Base-by-base conservation (phyloP, 1,140 invertebrate genomes). In the Drosophila bocqueti region DNA sequence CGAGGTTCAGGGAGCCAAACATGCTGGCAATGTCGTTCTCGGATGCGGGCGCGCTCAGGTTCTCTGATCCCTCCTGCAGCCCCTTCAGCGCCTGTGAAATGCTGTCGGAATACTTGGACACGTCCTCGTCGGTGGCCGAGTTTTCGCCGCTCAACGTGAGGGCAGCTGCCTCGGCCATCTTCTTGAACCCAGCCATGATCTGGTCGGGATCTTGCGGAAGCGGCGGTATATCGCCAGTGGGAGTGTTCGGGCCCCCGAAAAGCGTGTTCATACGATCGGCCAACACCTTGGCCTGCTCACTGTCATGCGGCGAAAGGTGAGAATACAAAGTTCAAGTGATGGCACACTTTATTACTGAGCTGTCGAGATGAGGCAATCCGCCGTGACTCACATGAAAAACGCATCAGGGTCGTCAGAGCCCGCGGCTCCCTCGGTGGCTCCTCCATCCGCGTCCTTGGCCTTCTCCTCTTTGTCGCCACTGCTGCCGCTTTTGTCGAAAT, bases 11-110 rank as follows among this genome's bases (percentile, higher is more conserved):
- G 13, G 84, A 91, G n/a, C 92, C 79, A 63, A 94, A 94, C 93
- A 94, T 94, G 57, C 90, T 93, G 59, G 94, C 82, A 26, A 94
- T 87, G 66, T 94, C 93, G 59, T 93, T 91, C 62, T 94, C 93
- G 5, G 92, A 91, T 45, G 94, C 92, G 4, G 93, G 93, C 57
- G 93, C 93, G 18, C 92, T 90, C 34, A 94, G 77, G 76, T 92
- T 93, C 46, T 94, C 94, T 7, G 93, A 84, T 29, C 94, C 94
- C 59, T 94, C 92, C 77, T 91, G 94, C 34, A 94, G 74, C 13
- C 90, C 81, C 63, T 81, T 92, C 1, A 93, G 58, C 2, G 92
- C 92, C 69, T 93, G 91, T 16, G 91, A 89, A 84, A 93, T 93
- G 72, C 91, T 93, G 60, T 93, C 91, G 31, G 92, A 93, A 82